Percentiles rank a stretch among this genome's conserved stretches.
Conservation (phyloP, 2,113 vertebrate species). For the Motacilla alba region DNA sequence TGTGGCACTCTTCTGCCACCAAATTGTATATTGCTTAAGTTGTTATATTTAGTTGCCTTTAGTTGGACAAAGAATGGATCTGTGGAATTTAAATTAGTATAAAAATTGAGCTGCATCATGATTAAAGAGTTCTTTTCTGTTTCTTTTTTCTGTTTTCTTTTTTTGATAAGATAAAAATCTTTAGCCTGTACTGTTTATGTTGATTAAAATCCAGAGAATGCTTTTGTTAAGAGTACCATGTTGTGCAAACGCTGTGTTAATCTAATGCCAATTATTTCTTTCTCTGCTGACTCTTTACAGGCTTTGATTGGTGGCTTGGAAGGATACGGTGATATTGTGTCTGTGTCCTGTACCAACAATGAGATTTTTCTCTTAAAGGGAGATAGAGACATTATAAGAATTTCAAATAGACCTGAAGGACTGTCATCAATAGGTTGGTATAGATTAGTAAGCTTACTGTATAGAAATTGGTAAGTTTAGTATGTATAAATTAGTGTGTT, state of each 20-base stretch:
- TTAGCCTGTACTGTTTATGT: not conserved
- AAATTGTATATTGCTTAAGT: not conserved
- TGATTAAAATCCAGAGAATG: not conserved
- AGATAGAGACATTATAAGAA: conserved; percentile 90
- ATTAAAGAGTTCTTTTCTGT: not conserved
- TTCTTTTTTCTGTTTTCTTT: not conserved
- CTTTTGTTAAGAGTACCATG: not conserved
- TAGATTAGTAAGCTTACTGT: not conserved
- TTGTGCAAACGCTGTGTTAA: not conserved
- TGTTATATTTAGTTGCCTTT: not conserved
- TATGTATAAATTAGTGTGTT: not conserved
- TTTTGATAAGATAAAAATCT: not conserved
- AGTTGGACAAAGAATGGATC: not conserved
- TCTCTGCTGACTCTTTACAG: conserved; percentile 64
- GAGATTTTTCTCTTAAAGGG: conserved; percentile 97
- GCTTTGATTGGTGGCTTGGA: conserved; percentile 90
- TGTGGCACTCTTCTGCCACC: not conserved
- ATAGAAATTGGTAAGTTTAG: not conserved
- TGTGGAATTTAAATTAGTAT: not conserved
- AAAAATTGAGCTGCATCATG: not conserved
- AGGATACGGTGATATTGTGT: conserved; percentile 91
- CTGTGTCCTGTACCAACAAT: conserved; percentile 90
- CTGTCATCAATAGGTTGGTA: conserved; percentile 79
- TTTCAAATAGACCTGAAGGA: conserved; percentile 89
- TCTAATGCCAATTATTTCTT: not conserved